Base-by-base conservation (phyloP, 1,140 invertebrate genomes). In the Drosophila lini region DNA sequence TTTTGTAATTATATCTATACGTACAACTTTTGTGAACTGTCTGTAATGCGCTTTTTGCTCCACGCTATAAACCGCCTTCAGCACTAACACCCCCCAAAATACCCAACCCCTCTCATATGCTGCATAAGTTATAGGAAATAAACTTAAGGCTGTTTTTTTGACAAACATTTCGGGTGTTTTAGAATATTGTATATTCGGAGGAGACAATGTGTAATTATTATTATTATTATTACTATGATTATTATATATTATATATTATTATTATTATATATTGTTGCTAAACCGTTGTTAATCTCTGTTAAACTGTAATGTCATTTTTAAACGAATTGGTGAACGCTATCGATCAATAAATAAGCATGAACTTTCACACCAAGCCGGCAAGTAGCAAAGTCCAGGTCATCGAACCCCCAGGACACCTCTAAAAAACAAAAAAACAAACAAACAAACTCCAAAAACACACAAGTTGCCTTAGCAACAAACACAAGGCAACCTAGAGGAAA, bases 111-210 rank as follows among this genome's bases (percentile, higher is more conserved):
- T 67, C 52, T 32, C 32, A 50, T 55, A 71, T 50, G 65, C 65
- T 58, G 41, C 52, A 52, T 52, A 44, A 56, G 57, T 76, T 76
- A 44, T 67, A 67, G 59, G 45, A 56, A 80, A 78, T 86, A 88
- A 68, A 88, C 71, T 83, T 88, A 88, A 86, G 83, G 83, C 83
- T 86, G 84, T 86, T 89, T 88, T 55, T 86, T 83, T 88, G 47
- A 89, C 70, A 41, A 86, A 88, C 68, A 78, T 80, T 88, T 88
- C 76, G 74, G 81, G 64, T 84, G 78, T 88, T 89, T 83, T 83
- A 80, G 84, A 83, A 78, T 84, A 83, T 80, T 88, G 80, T 88
- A 84, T 78, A 80, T 83, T 78, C 80, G 76, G 81, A 68, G 57
- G 62, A 88, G 74, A 52, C 67, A 68, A 83, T 80, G 69, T 73